Evolutionary conservation across 2,888 invertebrate species (phyloP).

Genomic region (Lobophora halterata): DNA sequence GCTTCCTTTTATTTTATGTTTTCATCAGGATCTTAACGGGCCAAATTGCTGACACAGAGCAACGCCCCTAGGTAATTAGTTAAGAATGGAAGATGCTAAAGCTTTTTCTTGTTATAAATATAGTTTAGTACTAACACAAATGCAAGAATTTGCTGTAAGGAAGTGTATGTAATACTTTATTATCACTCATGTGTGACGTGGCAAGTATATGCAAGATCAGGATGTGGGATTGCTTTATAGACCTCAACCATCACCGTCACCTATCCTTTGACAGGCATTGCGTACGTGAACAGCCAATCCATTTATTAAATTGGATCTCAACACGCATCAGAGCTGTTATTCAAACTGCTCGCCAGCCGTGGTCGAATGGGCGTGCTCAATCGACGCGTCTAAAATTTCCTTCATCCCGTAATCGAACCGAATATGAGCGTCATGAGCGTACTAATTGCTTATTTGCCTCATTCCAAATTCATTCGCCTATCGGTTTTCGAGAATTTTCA

Average conservation of each 20-base stretch:
- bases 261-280: slow-evolving; percentile 7
- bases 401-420: slow-evolving; percentile 64
- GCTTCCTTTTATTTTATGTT: slow-evolving; percentile 72
- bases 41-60: slow-evolving; percentile 44
- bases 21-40: slow-evolving; percentile 67
- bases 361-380: slow-evolving; percentile 34
- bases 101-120: slow-evolving; percentile 1
- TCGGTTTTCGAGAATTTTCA: slow-evolving; percentile 8
- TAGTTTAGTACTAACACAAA: too few relatives aligned
- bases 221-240: too few relatives aligned
- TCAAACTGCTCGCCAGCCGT: slow-evolving; percentile 19
- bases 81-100: slow-evolving; percentile 12
- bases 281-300: slow-evolving; percentile 24
- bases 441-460: slow-evolving; percentile 77
- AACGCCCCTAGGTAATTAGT: slow-evolving; percentile 17
- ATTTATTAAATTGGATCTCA: slow-evolving; percentile 29
- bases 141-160: background rate
- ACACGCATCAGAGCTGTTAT: slow-evolving; percentile 24
- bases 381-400: slow-evolving; percentile 58
- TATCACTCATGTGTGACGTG: too few relatives aligned
- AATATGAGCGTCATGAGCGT: slow-evolving; percentile 52
- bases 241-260: slow-evolving; percentile 11
- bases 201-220: background rate
- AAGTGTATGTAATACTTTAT: too few relatives aligned
- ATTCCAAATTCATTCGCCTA: slow-evolving; percentile 66